A percentile compares a stretch with the other conserved stretches of the same genome.
These are phyloP conservation scores for Arrhamphus sclerolepis DNA, from an alignment of 2,797 vertebrate species.

Conservation along the genomic window DNA sequence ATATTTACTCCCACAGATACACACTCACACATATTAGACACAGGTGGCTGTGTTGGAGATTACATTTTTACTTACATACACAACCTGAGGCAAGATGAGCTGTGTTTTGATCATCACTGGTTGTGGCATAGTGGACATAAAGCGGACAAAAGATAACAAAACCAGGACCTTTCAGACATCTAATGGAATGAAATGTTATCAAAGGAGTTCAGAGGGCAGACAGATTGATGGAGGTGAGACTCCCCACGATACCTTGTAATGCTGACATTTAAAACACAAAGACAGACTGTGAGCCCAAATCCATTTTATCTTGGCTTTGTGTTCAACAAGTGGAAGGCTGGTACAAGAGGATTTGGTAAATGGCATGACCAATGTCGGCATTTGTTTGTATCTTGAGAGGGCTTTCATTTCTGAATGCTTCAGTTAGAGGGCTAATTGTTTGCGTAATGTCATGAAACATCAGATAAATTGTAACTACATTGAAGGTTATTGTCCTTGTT, in stretches of 20 bases:
- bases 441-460: slow-evolving; percentile 30
- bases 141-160: slow-evolving; percentile 47
- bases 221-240: slow-evolving; percentile 47
- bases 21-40: not conserved
- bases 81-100: slow-evolving; percentile 9
- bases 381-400: slow-evolving; percentile 16
- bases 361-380: slow-evolving; percentile 7
- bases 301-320: slow-evolving; percentile 55
- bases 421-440: slow-evolving; percentile 38
- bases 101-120: slow-evolving; percentile 24
- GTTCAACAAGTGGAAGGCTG: slow-evolving; percentile 51
- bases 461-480: slow-evolving; percentile 43
- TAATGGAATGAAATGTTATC: slow-evolving; percentile 55
- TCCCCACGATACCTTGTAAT: slow-evolving; percentile 51
- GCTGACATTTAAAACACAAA: slow-evolving; percentile 70
- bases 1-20: slow-evolving; percentile 16
- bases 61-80: slow-evolving; percentile 5
- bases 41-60: not conserved
- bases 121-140: slow-evolving; percentile 9
- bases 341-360: slow-evolving; percentile 42
- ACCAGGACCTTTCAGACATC: slow-evolving; percentile 53
- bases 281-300: slow-evolving; percentile 34
- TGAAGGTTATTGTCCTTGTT: slow-evolving; percentile 26
- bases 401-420: slow-evolving; percentile 22
- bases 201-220: slow-evolving; percentile 59